Evolutionary conservation across 2,888 invertebrate genomes (phyloP), one percentile per base, ranked within the genome.

Genomic region (Pycnomerus fuliginosus): DNA sequence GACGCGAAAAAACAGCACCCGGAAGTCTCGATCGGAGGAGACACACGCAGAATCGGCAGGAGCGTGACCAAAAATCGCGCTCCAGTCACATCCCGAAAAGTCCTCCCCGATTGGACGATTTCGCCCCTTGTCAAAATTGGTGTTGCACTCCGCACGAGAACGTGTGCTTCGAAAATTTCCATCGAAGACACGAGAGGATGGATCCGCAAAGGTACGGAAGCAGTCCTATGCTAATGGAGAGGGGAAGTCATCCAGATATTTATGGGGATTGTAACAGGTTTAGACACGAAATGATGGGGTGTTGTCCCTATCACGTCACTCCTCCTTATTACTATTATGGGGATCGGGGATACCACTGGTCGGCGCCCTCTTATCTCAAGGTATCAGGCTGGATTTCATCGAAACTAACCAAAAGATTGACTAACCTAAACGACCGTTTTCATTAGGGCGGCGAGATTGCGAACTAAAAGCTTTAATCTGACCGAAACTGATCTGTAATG

Each of bases 61-160:
- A 83, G 53, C 74, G 84, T 24, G 84, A 84, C 62, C 79, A 80
- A 36, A 83, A 83, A 67, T 77, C 80, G 36, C 74, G 79, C 2
- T 83, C 83, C 3, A 78, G 81, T 16, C 69, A 80, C 63, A 74
- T 80, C 4, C 53, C 64, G 14, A 69, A 71, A 47, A 67, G 64
- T 44, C 69, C 70, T 3, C 69, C 70, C 1, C 67, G 65, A 31
- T 53, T 68, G 14, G 71, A 72, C 7, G 70, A 71, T 38, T 69
- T 64, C 44, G 50, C 55, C 17, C 50, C 59, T 7, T 70, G 69
- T 42, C 68, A 68, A 45, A 65, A 58, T 33, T 71, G 68, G 66
- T 71, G 70, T 50, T 71, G 70, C 48, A 67, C 55, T 42, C 64
- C 67, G 3, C 56, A 55, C 27, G 61, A 63, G 11, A 37, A 35